Evolutionary conservation across 2,888 invertebrate species (phyloP), one percentile per base, ranked within the genome.

Genomic region (Autographa pulchrina): DNA sequence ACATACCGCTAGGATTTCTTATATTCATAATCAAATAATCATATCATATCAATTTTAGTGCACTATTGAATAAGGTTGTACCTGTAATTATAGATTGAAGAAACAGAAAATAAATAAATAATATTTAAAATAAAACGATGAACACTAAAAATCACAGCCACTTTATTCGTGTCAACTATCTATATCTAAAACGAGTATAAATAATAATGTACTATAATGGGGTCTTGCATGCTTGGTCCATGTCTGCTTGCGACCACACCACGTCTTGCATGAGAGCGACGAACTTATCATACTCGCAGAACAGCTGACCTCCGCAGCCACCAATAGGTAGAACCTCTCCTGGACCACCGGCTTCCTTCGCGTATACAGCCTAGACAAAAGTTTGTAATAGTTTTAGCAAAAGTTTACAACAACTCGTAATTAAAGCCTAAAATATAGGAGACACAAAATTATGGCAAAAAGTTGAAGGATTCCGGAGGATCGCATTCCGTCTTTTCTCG

Each of bases 231-330:
- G 84, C 75, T 67, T 83, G 35, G 67, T 76, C 74, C 72, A 88
- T 91, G 52, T 93, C 92, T 48, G 87, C 85, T 38, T 84, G 78
- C 0, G 91, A 81, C 83, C 88, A 86, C 7, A 88, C 65, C 31
- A 89, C 74, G 35, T 93, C 90, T 77, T 91, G 85, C 11, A 93
- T 92, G 16, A 96, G 87, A 9, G 81, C 78, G 11, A 93, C 81
- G 80, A 97, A 96, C 54, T 90, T 92, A 14, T 96, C 92, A 68
- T 96, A 93, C 61, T 96, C 95, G 82, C 97, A 97, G 11, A 95
- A 85, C 5, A 85, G 69, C 1, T 84, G 81, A 6, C 85, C 91
- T 0, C 92, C 92, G 81, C 96, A 97, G 2, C 95, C 96, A 0
- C 92, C 90, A 52, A 97, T 89, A 0, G 89, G 88, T 38, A 96